Evolutionary conservation across 1,140 invertebrate genomes (phyloP).

Genomic region (Gryon sp.): DNA sequence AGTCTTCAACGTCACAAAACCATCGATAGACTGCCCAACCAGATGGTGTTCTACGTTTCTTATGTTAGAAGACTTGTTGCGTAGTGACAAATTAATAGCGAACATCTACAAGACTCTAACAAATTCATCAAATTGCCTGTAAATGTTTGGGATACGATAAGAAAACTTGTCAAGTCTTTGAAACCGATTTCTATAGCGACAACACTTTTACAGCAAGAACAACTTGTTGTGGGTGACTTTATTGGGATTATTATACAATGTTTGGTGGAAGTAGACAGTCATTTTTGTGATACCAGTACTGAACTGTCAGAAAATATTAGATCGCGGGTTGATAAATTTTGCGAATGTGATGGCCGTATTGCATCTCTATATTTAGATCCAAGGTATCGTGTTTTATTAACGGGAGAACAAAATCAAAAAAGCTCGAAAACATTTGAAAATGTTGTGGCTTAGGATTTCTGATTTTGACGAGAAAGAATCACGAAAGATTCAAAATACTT

Average conservation of each 20-base stretch:
- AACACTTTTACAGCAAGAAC: background rate
- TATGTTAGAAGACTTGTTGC: background rate
- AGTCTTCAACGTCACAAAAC: background rate
- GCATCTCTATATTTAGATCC: slow-evolving; percentile 1
- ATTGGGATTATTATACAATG: background rate
- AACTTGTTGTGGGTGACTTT: slow-evolving; percentile 1
- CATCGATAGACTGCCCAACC: background rate
- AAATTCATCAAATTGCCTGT: background rate
- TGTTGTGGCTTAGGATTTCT: background rate
- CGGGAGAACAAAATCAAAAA: background rate
- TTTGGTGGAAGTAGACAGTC: background rate
- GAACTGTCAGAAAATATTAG: background rate
- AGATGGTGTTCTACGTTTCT: background rate
- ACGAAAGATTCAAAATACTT: too few relatives aligned
- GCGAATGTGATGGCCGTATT: background rate
- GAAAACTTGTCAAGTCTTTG: background rate
- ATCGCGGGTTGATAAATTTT: background rate
- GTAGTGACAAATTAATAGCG: background rate
- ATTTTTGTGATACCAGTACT: too few relatives aligned
- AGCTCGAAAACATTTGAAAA: background rate
- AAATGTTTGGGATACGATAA: background rate
- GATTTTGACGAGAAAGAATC: too few relatives aligned
- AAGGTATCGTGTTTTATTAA: background rate
- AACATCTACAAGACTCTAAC: too few relatives aligned
- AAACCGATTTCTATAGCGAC: background rate